phyloP scores from a whole-genome alignment of 2,113 vertebrate species.

The Alligator mississippiensis region DNA sequence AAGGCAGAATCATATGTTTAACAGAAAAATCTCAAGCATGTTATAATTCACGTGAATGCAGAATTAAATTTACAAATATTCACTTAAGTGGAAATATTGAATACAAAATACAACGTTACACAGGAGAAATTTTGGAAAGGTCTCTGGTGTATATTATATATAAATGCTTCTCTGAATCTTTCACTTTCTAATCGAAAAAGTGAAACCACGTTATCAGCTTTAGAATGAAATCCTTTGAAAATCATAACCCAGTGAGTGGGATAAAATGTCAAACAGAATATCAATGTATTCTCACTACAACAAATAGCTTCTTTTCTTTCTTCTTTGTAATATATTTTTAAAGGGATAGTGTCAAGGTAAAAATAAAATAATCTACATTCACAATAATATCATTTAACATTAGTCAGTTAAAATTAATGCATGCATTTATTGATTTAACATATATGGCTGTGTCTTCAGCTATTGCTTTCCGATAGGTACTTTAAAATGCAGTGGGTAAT shows the following conservation, averaged over 20 bases:
- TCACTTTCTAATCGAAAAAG: conserved; percentile 14
- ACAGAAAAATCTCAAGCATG: conserved; percentile 27
- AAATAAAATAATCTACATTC: not conserved
- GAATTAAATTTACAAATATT: conserved; percentile 27
- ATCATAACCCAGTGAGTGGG: not conserved
- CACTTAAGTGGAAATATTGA: conserved; percentile 25
- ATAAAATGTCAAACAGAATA: conserved; percentile 33
- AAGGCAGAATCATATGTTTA: conserved; percentile 20
- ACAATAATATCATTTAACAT: not conserved
- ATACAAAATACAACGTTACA: not conserved
- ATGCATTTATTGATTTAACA: not conserved
- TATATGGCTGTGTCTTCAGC: not conserved
- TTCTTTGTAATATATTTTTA: not conserved
- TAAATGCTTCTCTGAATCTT: not conserved
- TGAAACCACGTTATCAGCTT: not conserved
- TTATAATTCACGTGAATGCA: conserved; percentile 7
- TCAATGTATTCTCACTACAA: not conserved
- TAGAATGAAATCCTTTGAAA: conserved; percentile 29
- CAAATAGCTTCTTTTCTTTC: conserved; percentile 12
- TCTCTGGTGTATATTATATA: conserved; percentile 20
- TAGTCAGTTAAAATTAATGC: not conserved
- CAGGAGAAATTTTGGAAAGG: conserved; percentile 14
- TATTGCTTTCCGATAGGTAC: not conserved
- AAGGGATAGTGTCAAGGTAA: not conserved
- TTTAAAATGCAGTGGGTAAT: not conserved